Conservation (phyloP, 2,888 invertebrate genomes). For the Homarus gammarus region DNA sequence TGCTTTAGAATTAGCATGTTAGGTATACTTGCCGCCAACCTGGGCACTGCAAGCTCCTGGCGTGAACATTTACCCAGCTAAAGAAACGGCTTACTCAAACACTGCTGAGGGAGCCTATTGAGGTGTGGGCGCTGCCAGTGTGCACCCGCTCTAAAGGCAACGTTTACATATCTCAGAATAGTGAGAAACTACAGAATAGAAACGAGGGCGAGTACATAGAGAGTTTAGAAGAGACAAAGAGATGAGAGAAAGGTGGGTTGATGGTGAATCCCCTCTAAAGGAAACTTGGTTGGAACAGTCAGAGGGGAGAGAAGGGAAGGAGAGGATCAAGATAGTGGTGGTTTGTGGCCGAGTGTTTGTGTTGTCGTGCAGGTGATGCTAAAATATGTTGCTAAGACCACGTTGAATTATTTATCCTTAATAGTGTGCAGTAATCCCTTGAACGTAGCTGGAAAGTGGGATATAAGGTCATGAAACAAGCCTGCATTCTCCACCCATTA, state of each 20-base stretch:
- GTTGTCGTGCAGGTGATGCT: too few species aligned
- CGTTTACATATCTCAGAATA: conserved; percentile 18
- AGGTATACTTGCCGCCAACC: too few species aligned
- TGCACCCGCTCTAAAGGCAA: conserved; percentile 9
- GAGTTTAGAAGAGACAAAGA: neutral
- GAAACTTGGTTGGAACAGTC: neutral
- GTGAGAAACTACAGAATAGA: conserved; percentile 14
- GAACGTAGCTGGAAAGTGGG: too few species aligned
- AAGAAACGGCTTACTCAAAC: conserved; percentile 21
- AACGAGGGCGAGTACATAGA: neutral
- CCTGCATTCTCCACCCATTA: too few species aligned
- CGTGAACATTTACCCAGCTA: neutral
- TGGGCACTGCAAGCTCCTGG: too few species aligned
- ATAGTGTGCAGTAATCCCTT: too few species aligned
- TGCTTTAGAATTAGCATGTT: too few species aligned
- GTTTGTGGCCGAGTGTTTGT: neutral
- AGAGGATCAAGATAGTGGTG: neutral
- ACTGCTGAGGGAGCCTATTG: conserved; percentile 23
- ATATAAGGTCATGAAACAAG: too few species aligned
- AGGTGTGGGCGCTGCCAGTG: neutral
- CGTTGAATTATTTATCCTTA: too few species aligned
- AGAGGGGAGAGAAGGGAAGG: neutral
- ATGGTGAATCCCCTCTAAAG: neutral
- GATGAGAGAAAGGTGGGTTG: neutral
- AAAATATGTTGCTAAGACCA: too few species aligned